A percentile compares a stretch with the other conserved stretches of the same genome.
These are phyloP conservation scores for Akabosia matsudoensis DNA, from an alignment of 1,140 invertebrate species.

Conservation along the genomic window DNA sequence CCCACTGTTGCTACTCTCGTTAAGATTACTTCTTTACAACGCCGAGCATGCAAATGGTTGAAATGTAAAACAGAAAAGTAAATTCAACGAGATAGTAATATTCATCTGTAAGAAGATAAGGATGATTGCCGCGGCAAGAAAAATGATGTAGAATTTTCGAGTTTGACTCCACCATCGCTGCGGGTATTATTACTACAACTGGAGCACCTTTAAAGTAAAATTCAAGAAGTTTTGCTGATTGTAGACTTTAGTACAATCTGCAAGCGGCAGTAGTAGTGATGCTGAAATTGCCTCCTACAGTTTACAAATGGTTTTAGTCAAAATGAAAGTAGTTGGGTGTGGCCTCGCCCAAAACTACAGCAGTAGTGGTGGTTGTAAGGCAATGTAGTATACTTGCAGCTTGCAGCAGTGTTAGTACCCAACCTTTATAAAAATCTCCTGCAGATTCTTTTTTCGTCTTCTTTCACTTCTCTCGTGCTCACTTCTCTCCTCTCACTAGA, in stretches of 20 bases:
- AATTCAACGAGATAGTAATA: background rate
- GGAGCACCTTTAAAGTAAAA: background rate
- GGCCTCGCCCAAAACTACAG: constrained; percentile 27
- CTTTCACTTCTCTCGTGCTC: background rate
- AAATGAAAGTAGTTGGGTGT: constrained; percentile 39
- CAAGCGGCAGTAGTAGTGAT: background rate
- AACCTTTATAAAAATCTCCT: constrained; percentile 23
- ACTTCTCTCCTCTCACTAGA: background rate
- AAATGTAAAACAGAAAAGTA: background rate
- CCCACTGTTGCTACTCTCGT: too few species aligned
- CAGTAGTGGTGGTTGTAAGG: background rate
- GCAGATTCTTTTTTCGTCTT: background rate
- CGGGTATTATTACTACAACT: background rate
- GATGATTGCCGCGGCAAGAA: background rate
- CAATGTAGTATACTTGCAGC: background rate
- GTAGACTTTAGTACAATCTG: background rate
- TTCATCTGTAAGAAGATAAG: background rate
- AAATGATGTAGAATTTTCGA: background rate
- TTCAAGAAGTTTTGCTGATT: background rate
- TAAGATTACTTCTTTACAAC: too few species aligned
- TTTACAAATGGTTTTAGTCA: constrained; percentile 37
- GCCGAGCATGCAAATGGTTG: too few species aligned
- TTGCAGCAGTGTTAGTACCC: background rate
- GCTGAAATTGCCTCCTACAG: constrained; percentile 30
- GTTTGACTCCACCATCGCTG: background rate